These are phyloP conservation scores for Orthonychiurus folsomi DNA, from an alignment of 2,888 invertebrate genomes.

Conservation along the genomic window DNA sequence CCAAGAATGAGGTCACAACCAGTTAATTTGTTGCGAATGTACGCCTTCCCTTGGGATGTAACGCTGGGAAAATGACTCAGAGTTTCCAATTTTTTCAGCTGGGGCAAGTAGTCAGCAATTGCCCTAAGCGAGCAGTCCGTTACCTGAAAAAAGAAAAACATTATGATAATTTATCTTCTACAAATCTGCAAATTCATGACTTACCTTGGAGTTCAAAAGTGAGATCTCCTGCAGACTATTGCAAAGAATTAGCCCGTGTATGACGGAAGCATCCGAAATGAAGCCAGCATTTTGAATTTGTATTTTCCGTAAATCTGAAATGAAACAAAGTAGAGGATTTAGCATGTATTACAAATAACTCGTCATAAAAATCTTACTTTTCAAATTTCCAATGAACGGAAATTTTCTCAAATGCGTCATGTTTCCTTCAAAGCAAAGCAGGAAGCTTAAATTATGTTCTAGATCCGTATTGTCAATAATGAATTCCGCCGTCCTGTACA, in stretches of 20 bases:
- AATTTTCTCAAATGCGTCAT: background rate
- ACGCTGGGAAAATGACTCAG: constrained; percentile 6
- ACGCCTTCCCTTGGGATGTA: constrained; percentile 6
- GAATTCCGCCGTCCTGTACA: background rate
- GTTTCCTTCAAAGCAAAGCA: too few relatives aligned
- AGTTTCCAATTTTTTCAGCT: constrained; percentile 9
- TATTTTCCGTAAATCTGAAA: constrained; percentile 7
- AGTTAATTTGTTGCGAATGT: constrained; percentile 8
- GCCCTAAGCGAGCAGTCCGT: constrained; percentile 9
- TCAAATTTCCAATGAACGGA: constrained; percentile 9
- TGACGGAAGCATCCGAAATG: constrained; percentile 3
- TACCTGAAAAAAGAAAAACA: constrained; percentile 8
- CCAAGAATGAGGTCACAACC: constrained; percentile 14
- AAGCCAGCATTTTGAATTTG: constrained; percentile 5
- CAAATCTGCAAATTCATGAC: background rate
- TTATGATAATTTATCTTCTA: background rate
- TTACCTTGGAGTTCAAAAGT: constrained; percentile 7
- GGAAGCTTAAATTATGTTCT: too few relatives aligned
- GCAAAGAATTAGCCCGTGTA: constrained; percentile 4
- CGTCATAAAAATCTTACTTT: too few relatives aligned
- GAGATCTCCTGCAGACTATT: constrained; percentile 10
- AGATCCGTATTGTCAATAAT: background rate
- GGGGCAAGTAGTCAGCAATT: constrained; percentile 7
- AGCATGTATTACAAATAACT: too few relatives aligned
- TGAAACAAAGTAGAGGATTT: too few relatives aligned